Conservation (phyloP, 2,888 invertebrate genomes). For the Caenorhabditis sinica region DNA sequence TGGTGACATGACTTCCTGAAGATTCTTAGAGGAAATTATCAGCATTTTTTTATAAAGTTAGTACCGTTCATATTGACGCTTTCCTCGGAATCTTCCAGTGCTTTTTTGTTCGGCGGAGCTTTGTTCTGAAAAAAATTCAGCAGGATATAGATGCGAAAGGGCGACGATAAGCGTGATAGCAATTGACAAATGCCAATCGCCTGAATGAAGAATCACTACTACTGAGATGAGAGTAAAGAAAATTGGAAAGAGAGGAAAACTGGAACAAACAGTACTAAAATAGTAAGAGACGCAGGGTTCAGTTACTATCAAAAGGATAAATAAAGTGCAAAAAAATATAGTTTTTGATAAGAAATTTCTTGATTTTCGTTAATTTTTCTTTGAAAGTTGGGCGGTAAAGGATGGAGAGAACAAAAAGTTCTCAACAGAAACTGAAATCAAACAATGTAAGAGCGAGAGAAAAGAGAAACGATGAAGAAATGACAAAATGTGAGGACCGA, state of each 20-base stretch:
- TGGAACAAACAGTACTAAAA: too few relatives aligned
- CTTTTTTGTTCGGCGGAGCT: constrained; percentile 64
- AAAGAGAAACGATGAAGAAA: constrained; percentile 20
- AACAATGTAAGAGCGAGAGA: constrained; percentile 46
- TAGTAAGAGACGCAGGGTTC: constrained; percentile 30
- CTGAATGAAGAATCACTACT: constrained; percentile 23
- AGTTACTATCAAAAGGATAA: background rate
- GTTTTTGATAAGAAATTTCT: background rate
- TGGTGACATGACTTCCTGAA: constrained; percentile 39
- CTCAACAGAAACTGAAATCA: constrained; percentile 46
- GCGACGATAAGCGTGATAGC: constrained; percentile 19
- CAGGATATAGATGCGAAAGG: constrained; percentile 18
- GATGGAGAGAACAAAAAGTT: constrained; percentile 18
- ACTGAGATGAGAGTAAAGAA: constrained; percentile 8
- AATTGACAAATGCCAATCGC: constrained; percentile 17
- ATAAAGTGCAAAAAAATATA: constrained; percentile 48
- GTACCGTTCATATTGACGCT: constrained; percentile 50
- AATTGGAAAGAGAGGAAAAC: too few relatives aligned
- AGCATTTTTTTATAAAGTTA: background rate
- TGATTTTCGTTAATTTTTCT: background rate
- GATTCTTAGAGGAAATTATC: background rate
- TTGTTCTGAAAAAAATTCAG: constrained; percentile 51
- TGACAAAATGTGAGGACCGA: constrained; percentile 26
- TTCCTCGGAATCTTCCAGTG: constrained; percentile 33
- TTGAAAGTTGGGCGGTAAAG: constrained; percentile 25